Conservation (phyloP, 1,140 invertebrate genomes). For the Xylocopa sonorina region DNA sequence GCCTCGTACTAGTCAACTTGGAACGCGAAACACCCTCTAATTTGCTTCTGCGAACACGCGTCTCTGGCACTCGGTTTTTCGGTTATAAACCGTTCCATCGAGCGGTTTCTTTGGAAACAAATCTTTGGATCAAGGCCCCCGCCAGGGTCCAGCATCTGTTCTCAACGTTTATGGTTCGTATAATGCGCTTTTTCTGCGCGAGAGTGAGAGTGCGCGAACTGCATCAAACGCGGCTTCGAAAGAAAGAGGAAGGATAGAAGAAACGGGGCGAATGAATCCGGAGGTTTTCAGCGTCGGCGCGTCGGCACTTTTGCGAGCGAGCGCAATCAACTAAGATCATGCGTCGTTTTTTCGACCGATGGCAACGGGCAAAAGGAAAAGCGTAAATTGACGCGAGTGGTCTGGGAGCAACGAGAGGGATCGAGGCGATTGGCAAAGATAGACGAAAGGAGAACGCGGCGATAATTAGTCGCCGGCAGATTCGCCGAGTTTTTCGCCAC, state of each 20-base stretch:
- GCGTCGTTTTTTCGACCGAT: conserved; percentile 70
- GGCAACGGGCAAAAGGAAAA: conserved; percentile 73
- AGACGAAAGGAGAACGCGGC: conserved; percentile 35
- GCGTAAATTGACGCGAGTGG: conserved; percentile 78
- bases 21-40: conserved; percentile 79
- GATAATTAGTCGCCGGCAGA: conserved; percentile 61
- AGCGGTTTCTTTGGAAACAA: neutral
- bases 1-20: too few species aligned
- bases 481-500: conserved; percentile 5
- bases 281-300: conserved; percentile 76
- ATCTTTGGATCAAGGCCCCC: conserved; percentile 42
- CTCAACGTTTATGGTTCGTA: conserved; percentile 75
- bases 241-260: conserved; percentile 55
- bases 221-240: conserved; percentile 72
- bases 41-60: conserved; percentile 74
- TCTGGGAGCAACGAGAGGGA: conserved; percentile 56
- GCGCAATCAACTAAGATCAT: conserved; percentile 80
- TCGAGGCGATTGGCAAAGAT: conserved; percentile 36
- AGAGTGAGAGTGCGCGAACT: conserved; percentile 70
- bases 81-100: neutral
- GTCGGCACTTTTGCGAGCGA: conserved; percentile 78
- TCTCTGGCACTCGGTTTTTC: too few species aligned
- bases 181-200: conserved; percentile 75
- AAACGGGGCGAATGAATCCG: conserved; percentile 51
- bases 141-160: conserved; percentile 68